phyloP scores from a whole-genome alignment of 2,113 vertebrate species.

The Hoplias malabaricus region DNA sequence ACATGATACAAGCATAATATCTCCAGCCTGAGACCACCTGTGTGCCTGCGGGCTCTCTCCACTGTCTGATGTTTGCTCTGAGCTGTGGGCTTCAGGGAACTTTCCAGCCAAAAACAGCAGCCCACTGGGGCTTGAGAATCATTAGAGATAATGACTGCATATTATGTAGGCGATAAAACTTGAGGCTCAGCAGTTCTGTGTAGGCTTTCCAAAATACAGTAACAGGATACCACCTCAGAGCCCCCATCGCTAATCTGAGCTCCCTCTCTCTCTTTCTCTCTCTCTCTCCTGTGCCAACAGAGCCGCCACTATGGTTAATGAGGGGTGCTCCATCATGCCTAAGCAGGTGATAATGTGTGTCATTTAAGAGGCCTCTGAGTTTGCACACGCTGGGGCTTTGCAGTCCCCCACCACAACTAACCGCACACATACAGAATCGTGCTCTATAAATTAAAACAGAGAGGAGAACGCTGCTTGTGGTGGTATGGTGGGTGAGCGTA shows the following conservation, averaged over 20 bases:
- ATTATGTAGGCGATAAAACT: slow-evolving; percentile 48
- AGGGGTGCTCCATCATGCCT: slow-evolving; percentile 47
- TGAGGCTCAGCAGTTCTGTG: slow-evolving; percentile 39
- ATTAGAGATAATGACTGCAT: slow-evolving; percentile 46
- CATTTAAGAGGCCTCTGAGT: slow-evolving; percentile 41
- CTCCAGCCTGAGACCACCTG: slow-evolving; percentile 30
- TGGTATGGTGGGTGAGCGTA: background rate
- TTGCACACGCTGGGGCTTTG: slow-evolving; percentile 37
- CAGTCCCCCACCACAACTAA: slow-evolving; percentile 22
- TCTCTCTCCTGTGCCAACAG: slow-evolving; percentile 32
- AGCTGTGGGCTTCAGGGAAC: slow-evolving; percentile 36
- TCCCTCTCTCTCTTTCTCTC: background rate
- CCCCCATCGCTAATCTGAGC: slow-evolving; percentile 37
- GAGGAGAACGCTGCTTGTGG: background rate
- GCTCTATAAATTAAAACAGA: slow-evolving; percentile 9
- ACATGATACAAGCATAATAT: slow-evolving; percentile 25
- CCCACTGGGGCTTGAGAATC: slow-evolving; percentile 30
- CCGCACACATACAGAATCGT: background rate
- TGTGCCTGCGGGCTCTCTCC: slow-evolving; percentile 27
- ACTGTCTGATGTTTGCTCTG: slow-evolving; percentile 39
- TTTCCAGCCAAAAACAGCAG: slow-evolving; percentile 42
- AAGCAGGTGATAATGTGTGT: slow-evolving; percentile 56
- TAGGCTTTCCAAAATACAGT: slow-evolving; percentile 31
- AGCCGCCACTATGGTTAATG: slow-evolving; percentile 40
- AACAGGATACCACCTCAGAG: slow-evolving; percentile 44